Base-by-base conservation (phyloP, 2,888 invertebrate genomes). In the Opisthograptis luteolata region DNA sequence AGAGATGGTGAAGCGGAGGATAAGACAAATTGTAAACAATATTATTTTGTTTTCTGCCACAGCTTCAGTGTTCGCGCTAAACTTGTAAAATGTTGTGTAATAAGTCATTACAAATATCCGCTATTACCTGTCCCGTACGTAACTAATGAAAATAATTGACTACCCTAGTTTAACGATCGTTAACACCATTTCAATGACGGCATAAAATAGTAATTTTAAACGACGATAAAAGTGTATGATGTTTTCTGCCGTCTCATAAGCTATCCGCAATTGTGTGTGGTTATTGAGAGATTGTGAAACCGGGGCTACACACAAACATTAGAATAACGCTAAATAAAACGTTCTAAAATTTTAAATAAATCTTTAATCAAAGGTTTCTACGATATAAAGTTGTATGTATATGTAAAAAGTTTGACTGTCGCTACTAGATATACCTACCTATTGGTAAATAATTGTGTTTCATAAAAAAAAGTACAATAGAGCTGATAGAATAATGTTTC, bases 351-450 rank as follows among this genome's bases (percentile, higher is more conserved):
- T 17, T 73, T 71, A 73, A 66, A 69, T 69, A 58, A 75, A 70
- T 70, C 81, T 76, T 81, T 78, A 78, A 73, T 76, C 77, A 82
- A 78, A 80, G 66, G 78, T 81, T 83, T 81, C 68, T 81, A 84
- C 76, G 70, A 70, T 79, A 79, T 77, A 51, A 82, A 79, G 68
- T 78, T 87, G 84, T 86, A 86, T 85, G 81, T 85, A 84, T 85
- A 84, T 87, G 83, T 87, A 87, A 79, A 84, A 77, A 79, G 69
- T 64, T 64, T 65, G 58, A 64, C 71, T 73, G 76, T 79, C 77
- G 73, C 78, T 78, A 74, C 62, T 67, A 77, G 71, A 68, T 75
- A 74, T 50, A n/a, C n/a, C n/a, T n/a, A n/a, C n/a, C n/a, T n/a
- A 41, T 40, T 40, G 44, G 35, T 64, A 64, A 62, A 67, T 68